phyloP scores from a whole-genome alignment of 2,797 vertebrate species.

The Spondyliosoma cantharus region DNA sequence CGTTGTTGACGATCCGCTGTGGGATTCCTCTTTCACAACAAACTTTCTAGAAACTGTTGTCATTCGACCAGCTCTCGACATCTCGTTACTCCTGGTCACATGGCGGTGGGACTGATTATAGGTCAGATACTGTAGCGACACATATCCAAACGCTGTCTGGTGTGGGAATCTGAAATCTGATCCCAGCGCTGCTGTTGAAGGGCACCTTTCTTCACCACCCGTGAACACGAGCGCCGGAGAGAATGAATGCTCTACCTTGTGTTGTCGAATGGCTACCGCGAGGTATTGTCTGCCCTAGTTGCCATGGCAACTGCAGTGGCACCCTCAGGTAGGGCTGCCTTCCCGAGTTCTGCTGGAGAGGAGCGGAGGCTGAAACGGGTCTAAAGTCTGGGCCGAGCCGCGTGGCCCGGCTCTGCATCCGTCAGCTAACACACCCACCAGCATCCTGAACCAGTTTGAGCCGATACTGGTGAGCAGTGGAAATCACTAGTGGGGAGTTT shows the following conservation, averaged over 20 bases:
- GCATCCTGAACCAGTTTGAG: background rate
- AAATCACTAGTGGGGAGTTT: background rate
- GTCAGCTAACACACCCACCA: background rate
- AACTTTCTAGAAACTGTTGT: constrained; percentile 31
- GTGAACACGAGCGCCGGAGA: constrained; percentile 22
- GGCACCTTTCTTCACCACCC: constrained; percentile 44
- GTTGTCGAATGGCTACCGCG: constrained; percentile 33
- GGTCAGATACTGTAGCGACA: constrained; percentile 25
- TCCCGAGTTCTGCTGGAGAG: constrained; percentile 4
- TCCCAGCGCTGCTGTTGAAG: constrained; percentile 41
- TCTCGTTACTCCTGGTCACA: background rate
- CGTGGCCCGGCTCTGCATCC: background rate
- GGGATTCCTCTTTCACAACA: constrained; percentile 60
- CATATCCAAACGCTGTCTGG: background rate
- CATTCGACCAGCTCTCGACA: background rate
- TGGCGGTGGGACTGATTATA: constrained; percentile 6
- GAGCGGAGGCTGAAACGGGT: constrained; percentile 16
- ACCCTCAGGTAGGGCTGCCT: constrained; percentile 46
- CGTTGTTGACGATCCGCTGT: background rate
- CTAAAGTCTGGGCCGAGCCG: background rate
- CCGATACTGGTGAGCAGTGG: background rate
- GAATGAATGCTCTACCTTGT: background rate
- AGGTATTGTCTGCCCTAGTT: constrained; percentile 72
- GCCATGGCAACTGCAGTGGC: constrained; percentile 70
- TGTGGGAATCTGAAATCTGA: constrained; percentile 62